Evolutionary conservation across 2,797 vertebrate species (phyloP), one percentile per base, ranked within the genome.

Genomic region (Cephalopachus bancanus): DNA sequence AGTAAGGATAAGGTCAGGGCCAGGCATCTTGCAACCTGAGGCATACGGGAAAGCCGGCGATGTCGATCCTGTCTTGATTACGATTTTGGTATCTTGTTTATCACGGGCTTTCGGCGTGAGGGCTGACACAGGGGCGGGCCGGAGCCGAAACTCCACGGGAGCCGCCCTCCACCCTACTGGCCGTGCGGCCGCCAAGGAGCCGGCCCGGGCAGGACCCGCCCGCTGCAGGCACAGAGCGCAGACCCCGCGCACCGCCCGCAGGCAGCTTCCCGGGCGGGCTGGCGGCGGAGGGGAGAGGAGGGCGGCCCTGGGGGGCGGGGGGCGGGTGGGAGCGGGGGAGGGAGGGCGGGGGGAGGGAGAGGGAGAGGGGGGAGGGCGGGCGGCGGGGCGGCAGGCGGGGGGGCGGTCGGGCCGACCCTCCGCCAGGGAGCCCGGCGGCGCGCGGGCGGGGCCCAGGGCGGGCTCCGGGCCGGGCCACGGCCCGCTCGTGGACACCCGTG

Each of bases 1-100:
- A 79, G 89, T 83, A 59, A 62, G 89, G 15, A 30, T 16, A 85
- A 12, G 55, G 28, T 81, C 3, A 33, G 24, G 17, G 37, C 1
- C 0, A 71, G 26, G 59, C 11, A 24, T 87, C 14, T 2, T 71
- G 62, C 26, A 49, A 4, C 14, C 67, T 59, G 65, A 84, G 57
- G 49, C 53, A 53, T 74, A 94, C 74, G 17, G 67, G 53, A 83
- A 72, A 76, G 55, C 53, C 19, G 28, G 33, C 74, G 51, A 60
- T 83, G 81, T 57, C 30, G 28, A 71, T 71, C 12, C 12, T 55
- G 20, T 76, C 28, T 87, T 88, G 72, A 72, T 65, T 60, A 93
- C 30, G 57, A 26, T 24, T 51, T 92, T 83, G 71, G 28, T n/a
- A n/a, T 74, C 88, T 76, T 89, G 71, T 71, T 71, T 71, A 37